phyloP scores from a whole-genome alignment of 2,797 vertebrate species.

The Betta splendens region DNA sequence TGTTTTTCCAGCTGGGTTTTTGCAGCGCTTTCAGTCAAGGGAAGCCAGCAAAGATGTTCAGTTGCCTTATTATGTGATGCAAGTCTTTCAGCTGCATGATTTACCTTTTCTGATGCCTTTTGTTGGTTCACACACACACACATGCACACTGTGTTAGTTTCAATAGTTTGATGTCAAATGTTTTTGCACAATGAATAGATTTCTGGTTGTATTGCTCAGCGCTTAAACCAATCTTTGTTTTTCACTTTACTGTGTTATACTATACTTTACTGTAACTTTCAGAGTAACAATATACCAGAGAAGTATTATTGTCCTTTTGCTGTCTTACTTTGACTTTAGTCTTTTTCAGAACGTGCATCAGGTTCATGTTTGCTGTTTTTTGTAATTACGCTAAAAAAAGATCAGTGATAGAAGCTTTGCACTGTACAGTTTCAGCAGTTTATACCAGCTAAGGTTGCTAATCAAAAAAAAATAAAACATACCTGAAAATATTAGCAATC shows the following conservation, averaged over 20 bases:
- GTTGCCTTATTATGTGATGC: constrained; percentile 55
- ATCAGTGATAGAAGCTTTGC: constrained; percentile 9
- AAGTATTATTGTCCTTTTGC: constrained; percentile 46
- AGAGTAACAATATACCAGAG: constrained; percentile 42
- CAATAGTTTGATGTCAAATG: not conserved
- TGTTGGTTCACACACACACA: not conserved
- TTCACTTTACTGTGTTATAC: constrained; percentile 18
- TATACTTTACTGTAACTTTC: no score
- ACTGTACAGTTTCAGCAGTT: not conserved
- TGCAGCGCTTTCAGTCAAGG: constrained; percentile 25
- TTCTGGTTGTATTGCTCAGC: constrained; percentile 13
- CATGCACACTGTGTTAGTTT: not conserved
- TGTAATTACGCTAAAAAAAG: constrained; percentile 2
- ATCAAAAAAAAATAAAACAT: not conserved
- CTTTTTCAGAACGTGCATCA: not conserved
- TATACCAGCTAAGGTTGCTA: not conserved
- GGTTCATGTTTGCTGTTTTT: constrained; percentile 20
- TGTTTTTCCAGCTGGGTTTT: constrained; percentile 13
- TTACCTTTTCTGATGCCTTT: constrained; percentile 41
- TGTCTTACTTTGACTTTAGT: constrained; percentile 3
- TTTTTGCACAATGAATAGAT: constrained; percentile 39
- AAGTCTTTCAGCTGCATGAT: constrained; percentile 33
- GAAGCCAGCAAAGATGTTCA: constrained; percentile 30
- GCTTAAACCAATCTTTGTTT: constrained; percentile 26
- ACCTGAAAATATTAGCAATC: not conserved